phyloP scores from a whole-genome alignment of 2,113 vertebrate genomes.

The Cygnus atratus region DNA sequence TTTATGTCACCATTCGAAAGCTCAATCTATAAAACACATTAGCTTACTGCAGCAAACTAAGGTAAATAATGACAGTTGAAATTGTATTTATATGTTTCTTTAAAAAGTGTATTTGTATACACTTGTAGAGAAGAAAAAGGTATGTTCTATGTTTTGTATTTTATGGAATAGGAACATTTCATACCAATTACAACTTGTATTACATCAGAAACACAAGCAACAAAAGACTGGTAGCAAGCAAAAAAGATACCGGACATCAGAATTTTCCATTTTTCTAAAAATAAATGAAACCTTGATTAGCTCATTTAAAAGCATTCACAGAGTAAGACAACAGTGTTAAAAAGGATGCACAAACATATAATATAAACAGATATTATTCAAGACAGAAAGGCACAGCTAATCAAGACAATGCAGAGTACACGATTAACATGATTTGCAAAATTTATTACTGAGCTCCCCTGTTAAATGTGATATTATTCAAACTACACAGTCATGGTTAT shows the following conservation, averaged over 20 bases:
- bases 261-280: not conserved
- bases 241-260: not conserved
- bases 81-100: slow-evolving; percentile 3
- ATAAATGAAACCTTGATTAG: not conserved
- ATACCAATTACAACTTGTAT: not conserved
- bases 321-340: not conserved
- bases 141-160: not conserved
- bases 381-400: slow-evolving; percentile 43
- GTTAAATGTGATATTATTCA: slow-evolving; percentile 61
- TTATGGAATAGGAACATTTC: not conserved
- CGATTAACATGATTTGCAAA: slow-evolving; percentile 65
- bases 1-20: not conserved
- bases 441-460: slow-evolving; percentile 49
- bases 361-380: slow-evolving; percentile 12
- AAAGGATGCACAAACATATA: slow-evolving; percentile 9
- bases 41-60: not conserved
- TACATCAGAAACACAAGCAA: slow-evolving; percentile 10
- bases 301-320: not conserved
- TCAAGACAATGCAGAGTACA: slow-evolving; percentile 49
- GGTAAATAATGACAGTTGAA: not conserved
- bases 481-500: slow-evolving; percentile 48
- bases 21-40: not conserved
- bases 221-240: slow-evolving; percentile 15
- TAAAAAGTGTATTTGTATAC: not conserved
- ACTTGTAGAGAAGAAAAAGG: not conserved